Conservation (phyloP, 2,797 vertebrate genomes). For the Orestias chungarensis region DNA sequence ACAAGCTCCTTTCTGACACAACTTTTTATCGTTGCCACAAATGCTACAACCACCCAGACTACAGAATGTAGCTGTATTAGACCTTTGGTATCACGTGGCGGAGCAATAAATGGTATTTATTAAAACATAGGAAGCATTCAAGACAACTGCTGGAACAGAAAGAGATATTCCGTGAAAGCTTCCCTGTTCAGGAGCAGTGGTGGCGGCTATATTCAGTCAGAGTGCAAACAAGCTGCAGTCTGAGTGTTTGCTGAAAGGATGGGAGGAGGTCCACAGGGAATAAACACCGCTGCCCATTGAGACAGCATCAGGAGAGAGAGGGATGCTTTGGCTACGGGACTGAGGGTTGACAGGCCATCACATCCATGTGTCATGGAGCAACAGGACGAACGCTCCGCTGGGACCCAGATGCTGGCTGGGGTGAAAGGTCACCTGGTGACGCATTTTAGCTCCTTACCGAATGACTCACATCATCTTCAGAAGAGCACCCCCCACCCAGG, state of each 20-base stretch:
- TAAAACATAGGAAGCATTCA: conserved; percentile 19
- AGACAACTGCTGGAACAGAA: conserved; percentile 25
- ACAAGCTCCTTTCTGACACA: conserved; percentile 38
- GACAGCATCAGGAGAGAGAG: conserved; percentile 31
- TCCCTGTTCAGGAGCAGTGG: conserved; percentile 7
- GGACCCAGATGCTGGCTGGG: conserved; percentile 43
- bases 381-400: conserved; percentile 42
- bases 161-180: conserved; percentile 40
- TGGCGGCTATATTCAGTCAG: conserved; percentile 39
- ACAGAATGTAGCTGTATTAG: conserved; percentile 7
- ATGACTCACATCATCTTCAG: conserved; percentile 7
- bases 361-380: conserved; percentile 55
- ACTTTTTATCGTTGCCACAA: conserved; percentile 4
- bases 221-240: conserved; percentile 49
- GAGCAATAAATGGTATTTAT: conserved; percentile 33
- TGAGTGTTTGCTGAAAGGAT: conserved; percentile 36
- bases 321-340: background rate
- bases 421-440: conserved; percentile 56
- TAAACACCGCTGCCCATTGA: conserved; percentile 40
- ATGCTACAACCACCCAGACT: background rate
- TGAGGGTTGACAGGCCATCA: conserved; percentile 63
- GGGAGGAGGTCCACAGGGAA: conserved; percentile 6
- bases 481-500: conserved; percentile 9
- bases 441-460: conserved; percentile 32
- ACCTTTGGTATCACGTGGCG: background rate